Evolutionary conservation across 1,140 invertebrate species (phyloP).

Genomic region (Lasioglossum baleicum): DNA sequence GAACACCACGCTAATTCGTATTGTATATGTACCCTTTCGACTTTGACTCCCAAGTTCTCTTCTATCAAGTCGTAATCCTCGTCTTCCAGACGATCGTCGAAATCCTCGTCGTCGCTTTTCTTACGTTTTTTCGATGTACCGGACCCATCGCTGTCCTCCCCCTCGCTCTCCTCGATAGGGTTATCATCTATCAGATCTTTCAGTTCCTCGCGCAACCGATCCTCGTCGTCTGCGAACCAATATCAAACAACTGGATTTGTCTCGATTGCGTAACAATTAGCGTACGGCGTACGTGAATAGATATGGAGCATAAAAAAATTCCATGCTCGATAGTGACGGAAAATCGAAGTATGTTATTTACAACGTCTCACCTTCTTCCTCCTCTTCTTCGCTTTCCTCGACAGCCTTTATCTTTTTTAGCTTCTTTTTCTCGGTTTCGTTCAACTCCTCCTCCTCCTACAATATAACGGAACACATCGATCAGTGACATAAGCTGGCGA

Average conservation of each 20-base stretch:
- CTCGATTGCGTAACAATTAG: background rate
- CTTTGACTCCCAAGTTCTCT: slow-evolving; percentile 98
- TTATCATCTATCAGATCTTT: slow-evolving; percentile 97
- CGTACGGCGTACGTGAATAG: too few relatives aligned
- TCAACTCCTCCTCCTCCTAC: slow-evolving; percentile 5
- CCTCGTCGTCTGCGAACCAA: slow-evolving; percentile 88
- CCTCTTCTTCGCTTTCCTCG: slow-evolving; percentile 16
- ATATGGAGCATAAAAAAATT: background rate
- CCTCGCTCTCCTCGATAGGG: slow-evolving; percentile 92
- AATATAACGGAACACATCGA: background rate
- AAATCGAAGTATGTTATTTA: background rate
- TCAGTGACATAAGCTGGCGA: slow-evolving; percentile 3
- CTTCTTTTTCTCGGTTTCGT: slow-evolving; percentile 27
- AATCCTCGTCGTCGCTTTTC: slow-evolving; percentile 89
- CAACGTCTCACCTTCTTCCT: slow-evolving; percentile 12
- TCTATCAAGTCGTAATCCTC: slow-evolving; percentile 99
- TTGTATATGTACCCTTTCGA: slow-evolving; percentile 82
- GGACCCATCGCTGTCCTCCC: slow-evolving; percentile 89
- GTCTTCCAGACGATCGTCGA: slow-evolving; percentile 96
- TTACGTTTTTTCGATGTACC: slow-evolving; percentile 87
- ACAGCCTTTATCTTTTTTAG: slow-evolving; percentile 25
- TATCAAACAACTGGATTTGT: background rate
- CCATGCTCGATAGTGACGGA: background rate
- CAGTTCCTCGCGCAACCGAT: slow-evolving; percentile 89
- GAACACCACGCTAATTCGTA: slow-evolving; percentile 8